Percentiles rank a stretch among this genome's conserved stretches.
phyloP scores from a whole-genome alignment of 2,888 invertebrate species.

The Scaptomyza reducta region DNA sequence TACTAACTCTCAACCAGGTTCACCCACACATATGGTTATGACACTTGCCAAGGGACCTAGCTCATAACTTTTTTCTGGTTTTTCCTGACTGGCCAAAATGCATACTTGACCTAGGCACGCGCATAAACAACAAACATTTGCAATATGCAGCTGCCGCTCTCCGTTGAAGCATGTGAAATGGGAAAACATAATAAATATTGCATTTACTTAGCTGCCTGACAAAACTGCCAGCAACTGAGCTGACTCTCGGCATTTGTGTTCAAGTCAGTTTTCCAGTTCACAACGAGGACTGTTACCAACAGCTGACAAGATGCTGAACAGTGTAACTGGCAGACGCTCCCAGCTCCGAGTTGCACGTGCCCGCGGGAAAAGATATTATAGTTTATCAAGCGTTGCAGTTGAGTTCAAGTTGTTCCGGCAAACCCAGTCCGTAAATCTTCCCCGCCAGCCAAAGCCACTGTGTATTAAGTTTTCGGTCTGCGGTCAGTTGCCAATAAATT shows the following conservation, averaged over 20 bases:
- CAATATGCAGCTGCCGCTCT: neutral
- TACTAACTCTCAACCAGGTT: constrained; percentile 26
- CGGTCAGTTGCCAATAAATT: constrained; percentile 69
- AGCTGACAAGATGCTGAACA: constrained; percentile 24
- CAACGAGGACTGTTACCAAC: constrained; percentile 21
- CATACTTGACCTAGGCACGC: constrained; percentile 17
- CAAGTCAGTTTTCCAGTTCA: constrained; percentile 49
- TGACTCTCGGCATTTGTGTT: constrained; percentile 33
- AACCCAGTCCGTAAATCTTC: constrained; percentile 51
- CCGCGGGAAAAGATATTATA: constrained; percentile 43
- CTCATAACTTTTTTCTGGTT: constrained; percentile 10
- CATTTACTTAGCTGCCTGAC: constrained; percentile 32
- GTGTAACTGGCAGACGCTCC: constrained; percentile 3
- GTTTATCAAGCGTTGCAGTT: constrained; percentile 35
- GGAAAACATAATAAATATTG: constrained; percentile 29
- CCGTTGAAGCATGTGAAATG: neutral
- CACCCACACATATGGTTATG: constrained; percentile 30
- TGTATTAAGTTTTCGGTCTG: constrained; percentile 57
- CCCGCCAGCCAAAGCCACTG: constrained; percentile 38
- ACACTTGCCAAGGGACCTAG: constrained; percentile 32
- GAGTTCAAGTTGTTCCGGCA: constrained; percentile 30
- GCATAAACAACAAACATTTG: constrained; percentile 2
- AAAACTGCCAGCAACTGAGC: constrained; percentile 29
- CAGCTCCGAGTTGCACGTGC: neutral
- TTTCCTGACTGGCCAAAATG: constrained; percentile 13